Evolutionary conservation across 2,113 vertebrate species (phyloP).

Genomic region (Peromyscus leucopus): DNA sequence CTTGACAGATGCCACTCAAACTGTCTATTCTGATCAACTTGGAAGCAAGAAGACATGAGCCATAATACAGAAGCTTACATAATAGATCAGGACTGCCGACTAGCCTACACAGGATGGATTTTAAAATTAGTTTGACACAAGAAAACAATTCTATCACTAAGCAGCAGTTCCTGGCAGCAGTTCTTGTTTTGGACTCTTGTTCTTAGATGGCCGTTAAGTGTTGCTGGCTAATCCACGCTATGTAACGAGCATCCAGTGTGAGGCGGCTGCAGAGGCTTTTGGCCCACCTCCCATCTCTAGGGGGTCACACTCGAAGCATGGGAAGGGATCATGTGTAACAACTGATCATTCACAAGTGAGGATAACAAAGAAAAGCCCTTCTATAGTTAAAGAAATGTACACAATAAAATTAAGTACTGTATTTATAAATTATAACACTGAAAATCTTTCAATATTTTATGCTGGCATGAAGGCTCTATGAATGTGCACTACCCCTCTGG

Average conservation of each 20-base stretch:
- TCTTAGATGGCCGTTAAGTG: conserved; percentile 62
- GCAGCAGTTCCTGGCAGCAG: conserved; percentile 63
- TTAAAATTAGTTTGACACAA: conserved; percentile 78
- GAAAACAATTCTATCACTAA: conserved; percentile 73
- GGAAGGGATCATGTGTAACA: conserved; percentile 50
- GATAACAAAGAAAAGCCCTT: not conserved
- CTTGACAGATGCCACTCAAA: conserved; percentile 81
- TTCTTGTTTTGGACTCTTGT: conserved; percentile 68
- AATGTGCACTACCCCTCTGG: not conserved
- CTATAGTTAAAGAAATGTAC: conserved; percentile 50
- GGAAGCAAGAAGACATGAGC: conserved; percentile 72
- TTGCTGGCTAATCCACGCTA: conserved; percentile 3
- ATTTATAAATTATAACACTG: conserved; percentile 42
- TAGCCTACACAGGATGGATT: conserved; percentile 65
- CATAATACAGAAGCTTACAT: conserved; percentile 75
- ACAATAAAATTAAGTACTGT: conserved; percentile 50
- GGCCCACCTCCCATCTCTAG: not conserved
- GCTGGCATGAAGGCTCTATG: conserved; percentile 20
- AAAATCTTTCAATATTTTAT: conserved; percentile 5
- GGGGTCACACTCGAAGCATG: conserved; percentile 14
- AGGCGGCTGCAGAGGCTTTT: not conserved
- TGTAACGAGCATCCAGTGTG: not conserved
- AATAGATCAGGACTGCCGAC: conserved; percentile 66
- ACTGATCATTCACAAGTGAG: conserved; percentile 43
- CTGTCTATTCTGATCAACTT: conserved; percentile 75